These are phyloP conservation scores for Miltochrista miniata DNA, from an alignment of 2,888 invertebrate genomes.

Conservation along the genomic window DNA sequence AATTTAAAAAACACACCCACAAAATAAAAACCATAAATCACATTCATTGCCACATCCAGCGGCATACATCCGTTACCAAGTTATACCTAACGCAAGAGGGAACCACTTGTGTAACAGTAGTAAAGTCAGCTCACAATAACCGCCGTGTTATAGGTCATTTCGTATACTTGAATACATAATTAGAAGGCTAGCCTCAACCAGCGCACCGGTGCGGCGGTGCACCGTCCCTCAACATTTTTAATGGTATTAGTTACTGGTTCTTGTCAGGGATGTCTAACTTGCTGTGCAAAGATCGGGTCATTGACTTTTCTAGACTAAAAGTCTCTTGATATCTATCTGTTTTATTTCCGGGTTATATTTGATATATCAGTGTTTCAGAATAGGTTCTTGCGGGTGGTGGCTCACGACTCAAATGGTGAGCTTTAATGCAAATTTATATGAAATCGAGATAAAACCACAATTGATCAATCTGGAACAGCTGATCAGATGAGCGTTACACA, in stretches of 20 bases:
- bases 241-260: constrained; percentile 4
- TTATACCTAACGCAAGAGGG: constrained; percentile 54
- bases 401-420: too few relatives aligned
- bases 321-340: not conserved
- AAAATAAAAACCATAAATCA: not conserved
- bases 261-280: not conserved
- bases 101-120: constrained; percentile 72
- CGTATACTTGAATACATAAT: constrained; percentile 65
- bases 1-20: not conserved
- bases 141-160: constrained; percentile 67
- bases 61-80: constrained; percentile 15
- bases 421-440: too few relatives aligned
- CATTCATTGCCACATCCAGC: constrained; percentile 39
- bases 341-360: not conserved
- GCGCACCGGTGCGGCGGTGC: not conserved
- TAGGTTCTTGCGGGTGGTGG: too few relatives aligned
- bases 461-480: too few relatives aligned
- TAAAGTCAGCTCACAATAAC: constrained; percentile 63
- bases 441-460: too few relatives aligned
- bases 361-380: too few relatives aligned
- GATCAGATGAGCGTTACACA: too few relatives aligned
- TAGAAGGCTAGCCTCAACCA: constrained; percentile 39
- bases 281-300: not conserved
- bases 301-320: not conserved
- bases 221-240: constrained; percentile 24